These are phyloP conservation scores for Limnothrissa miodon DNA, from an alignment of 2,113 vertebrate genomes.

Conservation along the genomic window DNA sequence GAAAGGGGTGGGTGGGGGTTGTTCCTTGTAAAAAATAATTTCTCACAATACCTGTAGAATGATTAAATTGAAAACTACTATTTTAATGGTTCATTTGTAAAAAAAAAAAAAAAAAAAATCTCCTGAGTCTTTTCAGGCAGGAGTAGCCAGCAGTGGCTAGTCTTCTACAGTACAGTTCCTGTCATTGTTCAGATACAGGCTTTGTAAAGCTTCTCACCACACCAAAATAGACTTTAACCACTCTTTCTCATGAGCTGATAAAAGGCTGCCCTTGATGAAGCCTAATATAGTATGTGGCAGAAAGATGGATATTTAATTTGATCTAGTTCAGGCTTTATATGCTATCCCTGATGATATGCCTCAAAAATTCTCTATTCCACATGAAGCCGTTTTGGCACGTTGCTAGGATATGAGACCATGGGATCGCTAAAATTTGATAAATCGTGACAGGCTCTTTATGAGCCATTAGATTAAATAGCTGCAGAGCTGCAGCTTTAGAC, in stretches of 20 bases:
- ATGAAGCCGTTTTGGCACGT: not conserved
- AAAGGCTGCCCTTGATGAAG: not conserved
- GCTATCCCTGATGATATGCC: not conserved
- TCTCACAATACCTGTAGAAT: not conserved
- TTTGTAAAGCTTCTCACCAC: not conserved
- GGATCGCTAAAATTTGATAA: not conserved
- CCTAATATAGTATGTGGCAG: not conserved
- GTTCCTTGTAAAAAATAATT: too few species aligned
- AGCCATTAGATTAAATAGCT: not conserved
- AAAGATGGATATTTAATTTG: conserved; percentile 4
- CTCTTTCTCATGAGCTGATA: not conserved
- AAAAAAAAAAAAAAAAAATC: too few species aligned
- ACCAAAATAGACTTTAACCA: not conserved
- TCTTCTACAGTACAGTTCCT: not conserved
- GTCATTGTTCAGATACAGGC: not conserved
- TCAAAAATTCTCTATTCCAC: not conserved
- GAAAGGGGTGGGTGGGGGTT: too few species aligned
- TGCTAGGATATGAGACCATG: conserved; percentile 15
- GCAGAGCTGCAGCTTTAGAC: not conserved
- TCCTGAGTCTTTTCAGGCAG: not conserved
- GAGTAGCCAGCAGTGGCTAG: not conserved
- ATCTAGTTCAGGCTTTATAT: not conserved
- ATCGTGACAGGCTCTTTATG: conserved; percentile 14
- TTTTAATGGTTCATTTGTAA: not conserved
- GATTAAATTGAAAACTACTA: not conserved